A percentile compares a stretch with the other conserved stretches of the same genome.
Evolutionary conservation across 2,113 vertebrate species (phyloP).

Genomic region (Corythoichthys intestinalis): DNA sequence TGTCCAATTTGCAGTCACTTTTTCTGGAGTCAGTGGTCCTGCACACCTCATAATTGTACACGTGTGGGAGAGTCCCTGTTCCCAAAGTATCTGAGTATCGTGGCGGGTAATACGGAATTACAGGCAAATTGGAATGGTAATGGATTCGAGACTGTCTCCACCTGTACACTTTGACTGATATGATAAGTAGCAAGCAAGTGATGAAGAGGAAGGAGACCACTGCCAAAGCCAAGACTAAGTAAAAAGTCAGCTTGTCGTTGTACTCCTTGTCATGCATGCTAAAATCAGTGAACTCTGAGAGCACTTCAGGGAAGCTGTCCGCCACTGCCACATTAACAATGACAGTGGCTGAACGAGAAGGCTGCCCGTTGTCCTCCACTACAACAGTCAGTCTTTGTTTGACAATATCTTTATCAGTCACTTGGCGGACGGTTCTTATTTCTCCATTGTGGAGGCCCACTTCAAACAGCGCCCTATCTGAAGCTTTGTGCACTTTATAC

Average conservation of each 20-base stretch:
- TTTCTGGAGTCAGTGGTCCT: slow-evolving; percentile 46
- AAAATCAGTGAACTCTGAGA: slow-evolving; percentile 53
- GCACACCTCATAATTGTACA: slow-evolving; percentile 35
- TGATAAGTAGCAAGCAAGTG: slow-evolving; percentile 51
- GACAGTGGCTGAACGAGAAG: slow-evolving; percentile 46
- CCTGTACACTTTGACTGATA: slow-evolving; percentile 42
- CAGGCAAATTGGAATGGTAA: slow-evolving; percentile 15
- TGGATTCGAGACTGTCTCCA: slow-evolving; percentile 39
- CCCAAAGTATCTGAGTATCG: slow-evolving; percentile 19
- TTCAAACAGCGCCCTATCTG: no score
- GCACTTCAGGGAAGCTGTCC: slow-evolving; percentile 66
- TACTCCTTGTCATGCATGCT: slow-evolving; percentile 19
- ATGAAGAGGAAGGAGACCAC: slow-evolving; percentile 71
- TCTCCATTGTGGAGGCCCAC: not conserved
- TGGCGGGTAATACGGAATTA: slow-evolving; percentile 13
- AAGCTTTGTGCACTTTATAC: no score
- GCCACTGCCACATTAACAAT: slow-evolving; percentile 42
- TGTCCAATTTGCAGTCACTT: slow-evolving; percentile 39
- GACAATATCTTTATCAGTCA: slow-evolving; percentile 39
- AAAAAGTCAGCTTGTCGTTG: slow-evolving; percentile 24
- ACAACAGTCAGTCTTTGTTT: slow-evolving; percentile 48
- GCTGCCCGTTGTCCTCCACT: slow-evolving; percentile 53
- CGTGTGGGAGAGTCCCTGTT: slow-evolving; percentile 20
- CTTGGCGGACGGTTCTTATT: slow-evolving; percentile 22
- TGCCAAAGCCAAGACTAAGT: not conserved